Base-by-base conservation (phyloP, 2,888 invertebrate species). In the Gortyna flavago region DNA sequence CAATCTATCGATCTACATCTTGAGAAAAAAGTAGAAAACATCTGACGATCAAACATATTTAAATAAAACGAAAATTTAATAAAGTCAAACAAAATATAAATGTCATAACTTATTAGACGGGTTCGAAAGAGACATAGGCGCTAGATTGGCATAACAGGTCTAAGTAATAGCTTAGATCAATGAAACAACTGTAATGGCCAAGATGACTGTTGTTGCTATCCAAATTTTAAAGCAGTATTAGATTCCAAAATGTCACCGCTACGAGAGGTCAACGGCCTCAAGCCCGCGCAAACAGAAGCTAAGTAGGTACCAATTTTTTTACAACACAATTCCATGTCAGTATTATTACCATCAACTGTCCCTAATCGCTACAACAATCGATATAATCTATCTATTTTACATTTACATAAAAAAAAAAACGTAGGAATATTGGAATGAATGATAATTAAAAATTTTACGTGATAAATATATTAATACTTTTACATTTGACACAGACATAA, bases 401-500 rank as follows among this genome's bases (percentile, higher is more conserved):
- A 75, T 62, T 80, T 67, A 21, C 67, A 25, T 77, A 41, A 72
- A 77, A 75, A 67, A 59, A 74, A 75, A 64, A 66, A 44, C 35
- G 4, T 77, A 83, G n/a, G 48, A 75, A 80, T 81, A 84, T 57
- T 89, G 88, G 88, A 88, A 88, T 88, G 88, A 83, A 85, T 75
- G 11, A 82, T 68, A 78, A 80, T 75, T 32, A 67, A 77, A 69
- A 72, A 61, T 16, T 29, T 75, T 70, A 80, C 76, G 38, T 76
- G 61, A 75, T 85, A 85, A 78, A 80, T 83, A 87, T 88, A 83
- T 77, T 85, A 88, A 88, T 88, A 89, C 89, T 89, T 87, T 85
- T 85, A 83, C 75, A 87, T 88, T 88, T 89, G 88, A 88, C 88
- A 87, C 88, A 81, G 73, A 81, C 72, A 70, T 81, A 72, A 61